Evolutionary conservation across 1,140 invertebrate genomes (phyloP).

Genomic region (Wiebesia pumilae): DNA sequence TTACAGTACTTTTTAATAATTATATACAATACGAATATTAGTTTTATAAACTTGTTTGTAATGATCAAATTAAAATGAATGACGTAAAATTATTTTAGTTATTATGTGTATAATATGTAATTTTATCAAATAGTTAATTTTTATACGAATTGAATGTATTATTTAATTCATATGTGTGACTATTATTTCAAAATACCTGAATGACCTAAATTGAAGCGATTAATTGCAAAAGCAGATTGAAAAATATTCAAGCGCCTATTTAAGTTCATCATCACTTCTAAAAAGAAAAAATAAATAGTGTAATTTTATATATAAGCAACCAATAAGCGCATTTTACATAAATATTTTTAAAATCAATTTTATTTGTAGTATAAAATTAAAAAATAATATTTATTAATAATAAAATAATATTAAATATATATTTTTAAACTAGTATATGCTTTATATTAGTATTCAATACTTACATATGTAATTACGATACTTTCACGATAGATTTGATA

Average conservation of each 20-base stretch:
- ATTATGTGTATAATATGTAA: not conserved
- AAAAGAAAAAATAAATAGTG: slow-evolving; percentile 26
- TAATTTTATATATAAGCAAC: not conserved
- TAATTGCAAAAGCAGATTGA: slow-evolving; percentile 29
- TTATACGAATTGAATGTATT: not conserved
- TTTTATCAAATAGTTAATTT: not conserved
- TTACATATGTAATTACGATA: too few relatives aligned
- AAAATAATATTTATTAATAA: too few relatives aligned
- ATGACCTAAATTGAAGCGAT: slow-evolving; percentile 27
- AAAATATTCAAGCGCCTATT: slow-evolving; percentile 22
- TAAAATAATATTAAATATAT: too few relatives aligned
- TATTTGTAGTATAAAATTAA: too few relatives aligned
- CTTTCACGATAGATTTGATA: not conserved
- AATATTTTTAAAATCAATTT: not conserved
- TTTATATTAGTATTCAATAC: too few relatives aligned
- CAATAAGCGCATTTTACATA: not conserved
- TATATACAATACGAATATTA: not conserved
- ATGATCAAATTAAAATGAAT: not conserved
- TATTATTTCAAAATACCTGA: slow-evolving; percentile 35
- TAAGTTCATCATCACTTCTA: slow-evolving; percentile 40
- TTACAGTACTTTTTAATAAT: not conserved
- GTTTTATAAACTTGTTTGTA: not conserved
- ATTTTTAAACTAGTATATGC: too few relatives aligned
- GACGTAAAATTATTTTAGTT: not conserved
- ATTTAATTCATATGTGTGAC: slow-evolving; percentile 1